Percentiles rank a stretch among this genome's conserved stretches.
Evolutionary conservation across 2,113 vertebrate genomes (phyloP).

Genomic region (Erinaceus europaeus): DNA sequence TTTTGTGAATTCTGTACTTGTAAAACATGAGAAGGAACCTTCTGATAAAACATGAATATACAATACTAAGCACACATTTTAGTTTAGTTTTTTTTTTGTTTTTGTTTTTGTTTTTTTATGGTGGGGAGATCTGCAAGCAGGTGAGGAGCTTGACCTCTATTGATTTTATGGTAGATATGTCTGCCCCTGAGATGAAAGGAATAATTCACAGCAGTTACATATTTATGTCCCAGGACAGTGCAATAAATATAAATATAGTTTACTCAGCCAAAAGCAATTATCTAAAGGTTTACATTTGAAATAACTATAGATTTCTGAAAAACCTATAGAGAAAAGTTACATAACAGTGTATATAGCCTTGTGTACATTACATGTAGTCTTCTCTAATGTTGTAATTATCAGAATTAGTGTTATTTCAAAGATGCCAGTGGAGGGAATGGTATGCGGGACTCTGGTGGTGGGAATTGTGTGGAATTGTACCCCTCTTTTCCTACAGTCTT

Average conservation of each 20-base stretch:
- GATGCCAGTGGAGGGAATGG: no score
- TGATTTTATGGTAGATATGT: not conserved
- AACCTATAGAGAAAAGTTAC: not conserved
- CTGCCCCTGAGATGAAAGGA: not conserved
- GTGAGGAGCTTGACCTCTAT: not conserved
- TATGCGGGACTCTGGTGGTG: no score
- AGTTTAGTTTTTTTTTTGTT: not conserved
- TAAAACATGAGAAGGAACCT: not conserved
- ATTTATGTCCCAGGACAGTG: not conserved
- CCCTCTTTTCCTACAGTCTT: no score
- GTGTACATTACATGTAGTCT: not conserved
- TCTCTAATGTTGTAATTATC: no score
- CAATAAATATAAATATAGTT: not conserved
- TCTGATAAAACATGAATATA: not conserved
- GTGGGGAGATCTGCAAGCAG: not conserved
- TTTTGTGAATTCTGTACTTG: not conserved
- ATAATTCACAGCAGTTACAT: not conserved
- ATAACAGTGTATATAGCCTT: not conserved
- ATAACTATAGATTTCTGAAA: not conserved
- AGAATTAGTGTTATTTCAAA: no score
- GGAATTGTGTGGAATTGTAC: no score
- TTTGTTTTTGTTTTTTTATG: no score
- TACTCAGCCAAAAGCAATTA: conserved; percentile 13
- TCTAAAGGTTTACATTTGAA: not conserved
- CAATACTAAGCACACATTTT: not conserved